These are phyloP conservation scores for Synergus japonicus DNA, from an alignment of 2,888 invertebrate species.

Conservation along the genomic window DNA sequence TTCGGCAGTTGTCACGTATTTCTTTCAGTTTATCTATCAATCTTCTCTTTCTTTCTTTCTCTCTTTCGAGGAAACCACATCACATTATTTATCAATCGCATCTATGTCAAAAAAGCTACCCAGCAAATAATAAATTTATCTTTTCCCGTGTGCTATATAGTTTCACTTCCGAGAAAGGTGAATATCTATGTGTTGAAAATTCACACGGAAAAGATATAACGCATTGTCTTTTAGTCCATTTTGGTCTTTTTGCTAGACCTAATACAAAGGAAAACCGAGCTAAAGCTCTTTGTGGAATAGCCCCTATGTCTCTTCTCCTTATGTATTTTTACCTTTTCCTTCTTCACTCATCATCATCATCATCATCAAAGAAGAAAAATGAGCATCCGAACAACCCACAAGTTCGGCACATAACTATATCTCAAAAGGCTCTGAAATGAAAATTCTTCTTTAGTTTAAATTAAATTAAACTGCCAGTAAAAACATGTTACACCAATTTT, in stretches of 20 bases:
- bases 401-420: no score
- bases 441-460: no score
- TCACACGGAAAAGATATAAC: slow-evolving; percentile 60
- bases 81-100: slow-evolving; percentile 43
- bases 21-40: slow-evolving; percentile 34
- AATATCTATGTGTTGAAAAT: neutral
- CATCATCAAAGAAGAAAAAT: no score
- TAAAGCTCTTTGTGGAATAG: slow-evolving; percentile 45
- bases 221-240: slow-evolving; percentile 67
- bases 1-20: slow-evolving; percentile 70
- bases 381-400: no score
- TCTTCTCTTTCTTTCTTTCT: slow-evolving; percentile 34
- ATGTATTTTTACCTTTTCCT: no score
- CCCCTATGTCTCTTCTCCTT: neutral
- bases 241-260: slow-evolving; percentile 69
- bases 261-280: slow-evolving; percentile 69
- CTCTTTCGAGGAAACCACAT: slow-evolving; percentile 29
- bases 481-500: no score
- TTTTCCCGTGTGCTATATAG: neutral
- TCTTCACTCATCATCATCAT: no score
- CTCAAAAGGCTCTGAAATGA: no score
- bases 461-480: no score
- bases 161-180: neutral
- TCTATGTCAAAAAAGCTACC: neutral
- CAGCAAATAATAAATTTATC: slow-evolving; percentile 4